Evolutionary conservation across 2,113 vertebrate genomes (phyloP), one percentile per base, ranked within the genome.

Genomic region (Syrmaticus mikado): DNA sequence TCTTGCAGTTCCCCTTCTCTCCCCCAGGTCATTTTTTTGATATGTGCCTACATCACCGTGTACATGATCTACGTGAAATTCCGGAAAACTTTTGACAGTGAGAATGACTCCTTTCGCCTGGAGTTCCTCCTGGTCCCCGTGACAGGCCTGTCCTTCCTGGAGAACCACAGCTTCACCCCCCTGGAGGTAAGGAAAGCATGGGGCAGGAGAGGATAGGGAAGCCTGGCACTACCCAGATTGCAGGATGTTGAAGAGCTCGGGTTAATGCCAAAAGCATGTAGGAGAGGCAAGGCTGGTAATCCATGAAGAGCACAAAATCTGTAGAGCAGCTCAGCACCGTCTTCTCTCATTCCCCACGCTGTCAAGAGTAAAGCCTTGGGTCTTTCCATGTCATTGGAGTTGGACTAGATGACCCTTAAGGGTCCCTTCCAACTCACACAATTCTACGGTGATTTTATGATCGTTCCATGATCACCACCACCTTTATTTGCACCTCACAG

Each of bases 81-180:
- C 95, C 98, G 95, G 75, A 99, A 98, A 77, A 97, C 98, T 0
- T 99, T 98, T 13, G 97, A 99, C 94, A 98, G 97, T 0, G 99
- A 99, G 86, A 99, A 99, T 0, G 99, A 99, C 95, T 98, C 99
- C 0, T 99, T 99, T 77, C 98, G 99, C 1, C 97, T 99, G 5
- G 99, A 99, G 96, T 99, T 99, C 91, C 98, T 99, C 77, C 92
- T 99, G 96, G 98, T 99, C 46, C 99, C 99, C 0, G 99, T 99
- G 72, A 97, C 98, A 5, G 99, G 99, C 24, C 97, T 99, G 27
- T 99, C 99, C 4, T 99, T 99, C 93, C 97, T 99, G 87, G 99
- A 99, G 95, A 99, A 99, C 96, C 99, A 99, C 45, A 98, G 97
- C 38, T 99, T 99, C 89, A 98, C 98, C 2, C 98, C 98, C 0